A percentile compares a stretch with the other conserved stretches of the same genome.
Evolutionary conservation across 2,797 vertebrate species (phyloP).

Genomic region (Pipistrellus kuhlii): DNA sequence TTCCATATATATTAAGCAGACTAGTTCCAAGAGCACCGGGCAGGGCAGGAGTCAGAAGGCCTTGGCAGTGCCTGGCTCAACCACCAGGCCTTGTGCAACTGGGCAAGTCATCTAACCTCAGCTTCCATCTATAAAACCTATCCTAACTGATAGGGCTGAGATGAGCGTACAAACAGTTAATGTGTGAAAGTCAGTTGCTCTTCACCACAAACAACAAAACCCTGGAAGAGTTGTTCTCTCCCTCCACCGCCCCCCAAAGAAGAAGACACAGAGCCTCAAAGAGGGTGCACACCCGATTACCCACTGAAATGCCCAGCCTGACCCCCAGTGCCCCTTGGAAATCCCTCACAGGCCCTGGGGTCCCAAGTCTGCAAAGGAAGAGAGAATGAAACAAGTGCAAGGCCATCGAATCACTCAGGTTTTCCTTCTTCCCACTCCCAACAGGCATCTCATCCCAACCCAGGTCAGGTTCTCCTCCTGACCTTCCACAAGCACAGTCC

Average conservation of each 20-base stretch:
- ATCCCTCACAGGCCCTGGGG: neutral
- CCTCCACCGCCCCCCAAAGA: neutral
- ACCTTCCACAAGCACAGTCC: neutral
- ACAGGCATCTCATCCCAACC: neutral
- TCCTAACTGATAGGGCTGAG: neutral
- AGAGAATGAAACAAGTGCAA: neutral
- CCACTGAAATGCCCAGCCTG: neutral
- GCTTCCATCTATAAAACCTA: slow-evolving; percentile 14
- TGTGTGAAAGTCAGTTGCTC: neutral
- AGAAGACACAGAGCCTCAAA: slow-evolving; percentile 7
- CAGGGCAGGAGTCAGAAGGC: neutral
- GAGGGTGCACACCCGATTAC: neutral
- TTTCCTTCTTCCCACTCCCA: neutral
- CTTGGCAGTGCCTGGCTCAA: slow-evolving; percentile 47
- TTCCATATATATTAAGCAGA: neutral
- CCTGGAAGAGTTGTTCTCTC: too few relatives aligned
- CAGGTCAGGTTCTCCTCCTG: neutral
- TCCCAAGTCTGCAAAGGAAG: neutral
- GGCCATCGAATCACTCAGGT: neutral
- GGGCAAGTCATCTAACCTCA: neutral
- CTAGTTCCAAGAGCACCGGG: neutral
- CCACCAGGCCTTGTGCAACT: neutral
- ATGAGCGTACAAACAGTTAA: neutral
- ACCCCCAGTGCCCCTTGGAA: neutral
- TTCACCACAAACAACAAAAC: neutral